These are phyloP conservation scores for Toxotes lorentzi DNA, from an alignment of 2,797 vertebrate species.

Conservation along the genomic window DNA sequence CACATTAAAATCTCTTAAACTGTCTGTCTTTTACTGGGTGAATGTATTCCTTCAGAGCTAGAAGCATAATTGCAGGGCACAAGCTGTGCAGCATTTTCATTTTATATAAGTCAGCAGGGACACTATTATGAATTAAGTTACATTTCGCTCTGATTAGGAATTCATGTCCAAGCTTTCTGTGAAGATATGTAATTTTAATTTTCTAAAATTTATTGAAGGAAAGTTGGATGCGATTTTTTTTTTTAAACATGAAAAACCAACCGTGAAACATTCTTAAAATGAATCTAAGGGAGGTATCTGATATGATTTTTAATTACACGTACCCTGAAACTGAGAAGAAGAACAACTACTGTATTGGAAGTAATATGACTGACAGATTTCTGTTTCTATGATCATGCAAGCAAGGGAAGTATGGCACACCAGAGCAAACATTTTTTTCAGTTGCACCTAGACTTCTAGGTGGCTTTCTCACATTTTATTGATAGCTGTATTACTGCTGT, in stretches of 20 bases:
- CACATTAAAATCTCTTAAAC: constrained; percentile 86
- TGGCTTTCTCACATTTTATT: constrained; percentile 34
- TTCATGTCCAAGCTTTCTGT: constrained; percentile 53
- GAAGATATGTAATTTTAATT: constrained; percentile 75
- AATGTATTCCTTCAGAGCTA: constrained; percentile 60
- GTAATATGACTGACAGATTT: constrained; percentile 50
- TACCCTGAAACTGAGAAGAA: constrained; percentile 35
- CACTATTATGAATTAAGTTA: constrained; percentile 63
- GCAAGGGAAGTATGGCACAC: constrained; percentile 39
- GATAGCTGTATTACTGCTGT: constrained; percentile 17
- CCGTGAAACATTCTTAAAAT: constrained; percentile 56
- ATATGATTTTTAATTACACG: constrained; percentile 52
- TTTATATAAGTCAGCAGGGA: constrained; percentile 62
- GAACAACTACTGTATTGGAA: constrained; percentile 34
- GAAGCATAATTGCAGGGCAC: constrained; percentile 49
- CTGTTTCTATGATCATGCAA: constrained; percentile 46
- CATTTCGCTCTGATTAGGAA: constrained; percentile 71
- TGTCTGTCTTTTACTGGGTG: constrained; percentile 73
- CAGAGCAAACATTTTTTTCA: constrained; percentile 39
- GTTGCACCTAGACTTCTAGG: constrained; percentile 33
- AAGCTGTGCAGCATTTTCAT: constrained; percentile 48
- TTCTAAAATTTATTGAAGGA: constrained; percentile 62
- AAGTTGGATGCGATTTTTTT: constrained; percentile 56
- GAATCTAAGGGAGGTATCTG: constrained; percentile 40
- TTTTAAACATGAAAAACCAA: constrained; percentile 63